Evolutionary conservation across 1,140 invertebrate species (phyloP).

Genomic region (Olivierus martensii): DNA sequence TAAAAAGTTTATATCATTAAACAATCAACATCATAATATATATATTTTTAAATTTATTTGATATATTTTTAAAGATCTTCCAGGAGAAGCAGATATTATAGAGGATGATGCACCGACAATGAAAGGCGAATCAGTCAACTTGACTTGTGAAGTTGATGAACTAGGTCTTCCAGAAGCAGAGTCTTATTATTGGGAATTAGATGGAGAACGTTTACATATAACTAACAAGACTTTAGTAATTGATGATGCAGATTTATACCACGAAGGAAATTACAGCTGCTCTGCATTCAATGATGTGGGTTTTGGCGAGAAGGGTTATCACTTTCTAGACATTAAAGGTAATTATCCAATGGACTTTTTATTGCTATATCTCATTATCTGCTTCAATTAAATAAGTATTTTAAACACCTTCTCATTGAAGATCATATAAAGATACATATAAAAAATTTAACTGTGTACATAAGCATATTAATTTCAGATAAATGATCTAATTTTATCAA

Average conservation of each 20-base stretch:
- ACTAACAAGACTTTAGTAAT: slow-evolving; percentile 11
- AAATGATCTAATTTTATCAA: too few relatives aligned
- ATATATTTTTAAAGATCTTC: slow-evolving; percentile 10
- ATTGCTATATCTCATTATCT: too few relatives aligned
- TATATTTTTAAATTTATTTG: too few relatives aligned
- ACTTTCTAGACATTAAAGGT: slow-evolving; percentile 63
- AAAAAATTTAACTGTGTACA: too few relatives aligned
- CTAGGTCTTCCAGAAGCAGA: slow-evolving; percentile 58
- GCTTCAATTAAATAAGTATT: too few relatives aligned
- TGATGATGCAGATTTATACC: slow-evolving; percentile 5
- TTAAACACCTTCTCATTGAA: too few relatives aligned
- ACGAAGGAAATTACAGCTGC: slow-evolving; percentile 49
- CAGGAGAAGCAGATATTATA: slow-evolving; percentile 11
- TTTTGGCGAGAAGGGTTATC: slow-evolving; percentile 52
- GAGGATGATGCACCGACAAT: slow-evolving; percentile 45
- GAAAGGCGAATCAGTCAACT: slow-evolving; percentile 58
- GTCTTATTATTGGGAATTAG: slow-evolving; percentile 18
- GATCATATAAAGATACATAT: too few relatives aligned
- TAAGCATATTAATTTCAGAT: too few relatives aligned
- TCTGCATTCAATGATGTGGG: slow-evolving; percentile 67
- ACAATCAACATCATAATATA: too few relatives aligned
- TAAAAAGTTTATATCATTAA: too few relatives aligned
- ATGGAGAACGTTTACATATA: slow-evolving; percentile 12
- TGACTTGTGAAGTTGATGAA: slow-evolving; percentile 66
- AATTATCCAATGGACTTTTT: slow-evolving; percentile 17